Conservation (phyloP, 2,113 vertebrate species). For the Chauna torquata region DNA sequence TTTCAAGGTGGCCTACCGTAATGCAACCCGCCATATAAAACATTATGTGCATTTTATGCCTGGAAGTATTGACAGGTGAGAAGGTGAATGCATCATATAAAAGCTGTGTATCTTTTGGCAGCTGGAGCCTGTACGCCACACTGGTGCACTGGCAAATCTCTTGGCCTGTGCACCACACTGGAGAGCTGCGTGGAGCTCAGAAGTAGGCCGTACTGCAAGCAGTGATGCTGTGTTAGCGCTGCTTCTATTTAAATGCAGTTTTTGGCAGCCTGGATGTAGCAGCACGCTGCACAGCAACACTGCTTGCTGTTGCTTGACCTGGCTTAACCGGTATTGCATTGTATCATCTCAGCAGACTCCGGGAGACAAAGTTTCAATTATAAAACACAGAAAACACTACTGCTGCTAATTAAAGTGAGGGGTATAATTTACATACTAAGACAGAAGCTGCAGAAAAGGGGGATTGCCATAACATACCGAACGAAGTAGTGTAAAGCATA, state of each 20-base stretch:
- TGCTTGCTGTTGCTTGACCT: background rate
- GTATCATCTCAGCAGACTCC: background rate
- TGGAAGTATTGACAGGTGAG: background rate
- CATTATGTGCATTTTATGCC: background rate
- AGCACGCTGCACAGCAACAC: background rate
- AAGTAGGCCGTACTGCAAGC: rapidly evolving
- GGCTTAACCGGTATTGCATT: background rate
- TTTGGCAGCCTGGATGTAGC: background rate
- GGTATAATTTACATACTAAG: background rate
- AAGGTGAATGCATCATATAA: background rate
- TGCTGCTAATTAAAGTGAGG: background rate
- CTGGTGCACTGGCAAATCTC: too few species aligned
- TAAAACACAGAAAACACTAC: background rate
- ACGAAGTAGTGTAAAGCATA: background rate
- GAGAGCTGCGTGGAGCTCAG: background rate
- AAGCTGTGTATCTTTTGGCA: background rate
- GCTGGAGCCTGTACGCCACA: rapidly evolving
- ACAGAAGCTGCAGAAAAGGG: background rate
- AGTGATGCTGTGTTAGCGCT: rapidly evolving
- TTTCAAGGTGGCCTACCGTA: background rate
- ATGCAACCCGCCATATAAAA: background rate
- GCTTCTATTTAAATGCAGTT: background rate
- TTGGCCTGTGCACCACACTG: background rate
- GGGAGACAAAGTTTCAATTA: background rate
- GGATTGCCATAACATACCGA: background rate